phyloP scores from a whole-genome alignment of 2,113 vertebrate species.

The Prinia subflava region DNA sequence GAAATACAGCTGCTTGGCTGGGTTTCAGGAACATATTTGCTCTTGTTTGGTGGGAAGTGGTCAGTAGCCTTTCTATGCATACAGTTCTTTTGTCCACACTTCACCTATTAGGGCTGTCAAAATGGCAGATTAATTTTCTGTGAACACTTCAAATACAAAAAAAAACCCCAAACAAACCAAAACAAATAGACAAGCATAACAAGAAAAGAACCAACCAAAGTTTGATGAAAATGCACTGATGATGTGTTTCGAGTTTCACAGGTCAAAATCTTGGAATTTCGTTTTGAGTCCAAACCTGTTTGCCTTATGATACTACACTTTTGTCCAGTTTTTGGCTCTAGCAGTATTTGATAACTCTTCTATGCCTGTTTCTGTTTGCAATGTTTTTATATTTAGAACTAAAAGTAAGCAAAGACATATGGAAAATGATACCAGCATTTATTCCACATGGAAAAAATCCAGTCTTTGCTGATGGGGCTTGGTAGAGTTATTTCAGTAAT shows the following conservation, averaged over 20 bases:
- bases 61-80: not conserved
- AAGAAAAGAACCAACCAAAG: not conserved
- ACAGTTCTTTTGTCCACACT: not conserved
- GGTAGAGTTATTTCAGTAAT: not conserved
- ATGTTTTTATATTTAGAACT: slow-evolving; percentile 27
- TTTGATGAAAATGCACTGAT: not conserved
- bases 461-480: not conserved
- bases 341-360: not conserved
- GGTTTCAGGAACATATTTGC: not conserved
- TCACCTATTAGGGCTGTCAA: not conserved
- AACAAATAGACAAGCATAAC: not conserved
- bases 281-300: not conserved
- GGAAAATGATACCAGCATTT: slow-evolving; percentile 1
- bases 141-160: not conserved
- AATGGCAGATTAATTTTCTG: not conserved
- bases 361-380: not conserved
- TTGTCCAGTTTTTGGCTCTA: not conserved
- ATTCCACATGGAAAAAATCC: slow-evolving; percentile 14
- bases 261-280: not conserved
- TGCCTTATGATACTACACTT: not conserved
- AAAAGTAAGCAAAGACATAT: slow-evolving; percentile 19
- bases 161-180: not conserved
- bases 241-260: not conserved
- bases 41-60: not conserved
- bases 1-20: not conserved